Conservation (phyloP, 2,888 invertebrate species). For the Aethes cnicana region DNA sequence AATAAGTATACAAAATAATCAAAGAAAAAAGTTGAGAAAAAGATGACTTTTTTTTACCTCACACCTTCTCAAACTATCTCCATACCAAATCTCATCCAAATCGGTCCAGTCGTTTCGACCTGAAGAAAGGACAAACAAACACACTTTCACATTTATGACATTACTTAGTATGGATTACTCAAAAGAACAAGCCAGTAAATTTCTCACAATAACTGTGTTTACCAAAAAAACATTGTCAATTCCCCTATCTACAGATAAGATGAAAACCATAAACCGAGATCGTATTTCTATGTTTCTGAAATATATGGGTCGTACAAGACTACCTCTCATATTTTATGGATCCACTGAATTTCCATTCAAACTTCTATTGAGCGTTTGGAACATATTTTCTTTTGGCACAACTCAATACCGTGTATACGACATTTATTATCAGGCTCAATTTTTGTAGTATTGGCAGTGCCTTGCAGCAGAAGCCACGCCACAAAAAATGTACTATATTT, state of each 20-base stretch:
- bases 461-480: too few relatives aligned
- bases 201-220: too few relatives aligned
- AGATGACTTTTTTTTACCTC: too few relatives aligned
- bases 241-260: too few relatives aligned
- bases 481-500: too few relatives aligned
- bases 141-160: neutral
- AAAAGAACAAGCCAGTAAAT: too few relatives aligned
- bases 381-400: constrained; percentile 16
- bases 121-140: neutral
- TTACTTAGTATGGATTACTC: too few relatives aligned
- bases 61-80: neutral
- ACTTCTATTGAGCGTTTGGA: constrained; percentile 29
- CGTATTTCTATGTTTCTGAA: constrained; percentile 26
- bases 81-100: neutral
- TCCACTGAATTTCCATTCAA: constrained; percentile 27
- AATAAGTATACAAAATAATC: too few relatives aligned
- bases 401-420: neutral
- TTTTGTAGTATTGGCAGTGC: too few relatives aligned
- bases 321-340: constrained; percentile 30
- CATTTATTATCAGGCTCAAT: too few relatives aligned
- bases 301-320: constrained; percentile 20
- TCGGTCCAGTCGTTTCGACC: neutral
- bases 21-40: too few relatives aligned
- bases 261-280: constrained; percentile 1
- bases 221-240: too few relatives aligned